A percentile compares a stretch with the other conserved stretches of the same genome.
These are phyloP conservation scores for Parotocinclus haroldoi DNA, from an alignment of 2,797 vertebrate species.

Conservation along the genomic window DNA sequence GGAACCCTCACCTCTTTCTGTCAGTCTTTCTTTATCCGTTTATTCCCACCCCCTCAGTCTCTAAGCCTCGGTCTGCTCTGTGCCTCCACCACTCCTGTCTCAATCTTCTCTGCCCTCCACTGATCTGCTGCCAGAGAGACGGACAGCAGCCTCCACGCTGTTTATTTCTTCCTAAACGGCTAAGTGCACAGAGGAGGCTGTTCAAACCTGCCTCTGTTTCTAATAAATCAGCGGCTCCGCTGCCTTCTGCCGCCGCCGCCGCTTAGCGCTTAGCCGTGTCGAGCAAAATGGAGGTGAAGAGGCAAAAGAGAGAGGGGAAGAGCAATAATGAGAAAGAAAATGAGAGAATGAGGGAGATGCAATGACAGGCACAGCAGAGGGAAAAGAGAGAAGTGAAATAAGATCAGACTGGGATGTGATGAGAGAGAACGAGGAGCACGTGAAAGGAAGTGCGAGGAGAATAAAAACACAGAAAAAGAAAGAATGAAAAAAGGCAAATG, in stretches of 20 bases:
- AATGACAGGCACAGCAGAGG: neutral
- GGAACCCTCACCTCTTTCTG: neutral
- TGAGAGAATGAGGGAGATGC: neutral
- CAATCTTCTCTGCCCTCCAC: conserved; percentile 3
- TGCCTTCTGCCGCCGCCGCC: conserved; percentile 6
- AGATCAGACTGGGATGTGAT: neutral
- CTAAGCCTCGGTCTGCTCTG: conserved; percentile 12
- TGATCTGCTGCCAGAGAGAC: conserved; percentile 7
- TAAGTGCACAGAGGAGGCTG: conserved; percentile 6
- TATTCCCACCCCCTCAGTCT: neutral
- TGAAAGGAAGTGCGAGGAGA: too few relatives aligned
- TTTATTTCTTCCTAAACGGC: conserved; percentile 21
- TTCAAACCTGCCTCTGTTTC: conserved; percentile 4
- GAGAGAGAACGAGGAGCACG: neutral
- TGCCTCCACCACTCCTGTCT: conserved; percentile 11
- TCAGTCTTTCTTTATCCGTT: neutral
- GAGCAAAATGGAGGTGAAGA: neutral
- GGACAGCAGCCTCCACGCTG: conserved; percentile 11
- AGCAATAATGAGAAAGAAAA: conserved; percentile 4
- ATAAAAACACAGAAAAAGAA: too few relatives aligned
- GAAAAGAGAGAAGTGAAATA: neutral
- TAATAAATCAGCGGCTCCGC: conserved; percentile 8
- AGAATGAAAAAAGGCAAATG: too few relatives aligned
- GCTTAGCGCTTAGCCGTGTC: neutral
- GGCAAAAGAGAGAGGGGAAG: neutral